phyloP scores from a whole-genome alignment of 1,140 invertebrate species.

The Eupristina koningsbergeri region DNA sequence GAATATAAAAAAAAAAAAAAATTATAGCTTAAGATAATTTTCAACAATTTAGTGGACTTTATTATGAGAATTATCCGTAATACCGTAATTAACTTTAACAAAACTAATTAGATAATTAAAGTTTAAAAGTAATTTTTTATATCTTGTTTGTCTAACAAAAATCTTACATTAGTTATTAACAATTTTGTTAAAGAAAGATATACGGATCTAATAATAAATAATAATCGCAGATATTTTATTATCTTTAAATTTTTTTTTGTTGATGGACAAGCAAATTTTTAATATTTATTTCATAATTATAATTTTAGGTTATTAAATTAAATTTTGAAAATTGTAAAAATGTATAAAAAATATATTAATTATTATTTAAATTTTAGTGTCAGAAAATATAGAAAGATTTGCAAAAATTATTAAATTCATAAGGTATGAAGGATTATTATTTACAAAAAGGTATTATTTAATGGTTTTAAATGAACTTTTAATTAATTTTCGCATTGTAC shows the following conservation, averaged over 20 bases:
- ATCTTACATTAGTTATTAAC: background rate
- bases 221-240: constrained; percentile 17
- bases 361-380: background rate
- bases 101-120: background rate
- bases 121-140: background rate
- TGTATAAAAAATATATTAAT: background rate
- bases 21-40: background rate
- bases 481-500: background rate
- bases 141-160: background rate
- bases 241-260: background rate
- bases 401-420: background rate
- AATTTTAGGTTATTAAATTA: constrained; percentile 28
- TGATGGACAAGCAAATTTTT: background rate
- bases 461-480: constrained; percentile 5
- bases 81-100: constrained; percentile 14
- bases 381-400: background rate
- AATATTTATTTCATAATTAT: background rate
- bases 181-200: constrained; percentile 22
- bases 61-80: background rate
- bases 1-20: background rate
- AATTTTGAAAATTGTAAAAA: background rate
- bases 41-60: constrained; percentile 29
- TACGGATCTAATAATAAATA: constrained; percentile 8
- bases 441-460: constrained; percentile 1
- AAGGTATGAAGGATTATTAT: background rate